A percentile compares a stretch with the other conserved stretches of the same genome.
Conservation (phyloP, 2,797 vertebrate genomes). For the Danionella dracula region DNA sequence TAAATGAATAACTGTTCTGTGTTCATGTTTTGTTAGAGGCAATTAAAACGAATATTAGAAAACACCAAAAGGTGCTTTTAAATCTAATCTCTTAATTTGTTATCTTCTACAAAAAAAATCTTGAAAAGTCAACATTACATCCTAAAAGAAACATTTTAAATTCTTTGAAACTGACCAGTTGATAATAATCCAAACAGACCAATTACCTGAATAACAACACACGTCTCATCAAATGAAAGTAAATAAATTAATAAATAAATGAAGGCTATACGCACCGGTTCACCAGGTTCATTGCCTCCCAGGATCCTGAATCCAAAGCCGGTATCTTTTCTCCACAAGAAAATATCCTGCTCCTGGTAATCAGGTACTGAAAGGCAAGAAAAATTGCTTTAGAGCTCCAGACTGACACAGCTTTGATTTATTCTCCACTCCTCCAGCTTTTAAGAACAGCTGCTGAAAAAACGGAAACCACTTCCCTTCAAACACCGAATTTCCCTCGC, state of each 20-base stretch:
- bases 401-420: slow-evolving; percentile 31
- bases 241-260: not conserved
- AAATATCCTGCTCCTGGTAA: slow-evolving; percentile 98
- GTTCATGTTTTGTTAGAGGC: too few relatives aligned
- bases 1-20: too few relatives aligned
- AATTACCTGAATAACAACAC: not conserved
- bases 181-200: not conserved
- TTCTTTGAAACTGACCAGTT: too few relatives aligned
- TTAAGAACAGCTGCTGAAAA: slow-evolving; percentile 11
- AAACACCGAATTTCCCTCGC: slow-evolving; percentile 6
- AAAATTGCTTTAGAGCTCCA: slow-evolving; percentile 28
- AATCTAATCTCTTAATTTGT: too few relatives aligned
- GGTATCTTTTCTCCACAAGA: slow-evolving; percentile 98
- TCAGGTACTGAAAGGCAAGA: slow-evolving; percentile 82
- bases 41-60: too few relatives aligned
- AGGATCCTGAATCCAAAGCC: slow-evolving; percentile 99
- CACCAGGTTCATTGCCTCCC: slow-evolving; percentile 95
- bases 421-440: slow-evolving; percentile 4
- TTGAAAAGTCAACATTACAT: too few relatives aligned
- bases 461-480: not conserved
- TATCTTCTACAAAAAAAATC: too few relatives aligned
- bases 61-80: too few relatives aligned
- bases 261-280: slow-evolving; percentile 78
- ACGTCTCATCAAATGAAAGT: not conserved
- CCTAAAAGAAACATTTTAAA: too few relatives aligned